A percentile compares a stretch with the other conserved stretches of the same genome.
Conservation (phyloP, 2,797 vertebrate species). For the Enteromius argenteus region DNA sequence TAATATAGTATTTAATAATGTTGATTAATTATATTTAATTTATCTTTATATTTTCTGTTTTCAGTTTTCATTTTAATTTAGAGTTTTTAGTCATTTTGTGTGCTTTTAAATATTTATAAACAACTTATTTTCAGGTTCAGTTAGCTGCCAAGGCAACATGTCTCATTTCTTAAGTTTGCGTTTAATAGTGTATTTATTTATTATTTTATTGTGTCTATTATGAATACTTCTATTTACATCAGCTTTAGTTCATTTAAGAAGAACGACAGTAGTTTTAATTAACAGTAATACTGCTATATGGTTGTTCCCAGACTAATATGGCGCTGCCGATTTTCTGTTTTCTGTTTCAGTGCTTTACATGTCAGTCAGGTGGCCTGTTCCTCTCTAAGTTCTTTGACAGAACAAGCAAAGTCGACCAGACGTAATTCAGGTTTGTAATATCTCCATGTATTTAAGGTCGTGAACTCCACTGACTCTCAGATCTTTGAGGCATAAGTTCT, state of each 20-base stretch:
- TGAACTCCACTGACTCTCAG: conserved; percentile 4
- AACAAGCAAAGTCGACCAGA: background rate
- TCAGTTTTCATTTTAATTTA: background rate
- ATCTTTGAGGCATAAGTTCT: background rate
- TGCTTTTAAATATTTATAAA: background rate
- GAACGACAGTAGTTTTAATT: background rate
- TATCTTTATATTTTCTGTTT: no score
- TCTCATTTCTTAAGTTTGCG: background rate
- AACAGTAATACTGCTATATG: background rate
- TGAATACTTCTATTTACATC: background rate
- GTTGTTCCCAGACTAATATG: background rate
- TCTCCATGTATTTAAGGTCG: background rate
- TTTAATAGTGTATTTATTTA: background rate
- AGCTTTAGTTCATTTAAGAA: background rate
- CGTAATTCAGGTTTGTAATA: background rate
- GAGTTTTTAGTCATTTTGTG: background rate
- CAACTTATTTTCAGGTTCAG: no score
- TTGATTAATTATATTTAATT: no score
- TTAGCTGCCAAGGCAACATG: background rate
- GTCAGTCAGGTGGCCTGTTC: background rate
- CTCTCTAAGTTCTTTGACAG: conserved; percentile 3
- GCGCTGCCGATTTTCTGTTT: background rate
- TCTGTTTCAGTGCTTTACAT: background rate
- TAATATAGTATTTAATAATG: no score
- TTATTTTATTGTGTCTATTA: background rate